Evolutionary conservation across 1,140 invertebrate genomes (phyloP).

Genomic region (Drosophila malerkotliana): DNA sequence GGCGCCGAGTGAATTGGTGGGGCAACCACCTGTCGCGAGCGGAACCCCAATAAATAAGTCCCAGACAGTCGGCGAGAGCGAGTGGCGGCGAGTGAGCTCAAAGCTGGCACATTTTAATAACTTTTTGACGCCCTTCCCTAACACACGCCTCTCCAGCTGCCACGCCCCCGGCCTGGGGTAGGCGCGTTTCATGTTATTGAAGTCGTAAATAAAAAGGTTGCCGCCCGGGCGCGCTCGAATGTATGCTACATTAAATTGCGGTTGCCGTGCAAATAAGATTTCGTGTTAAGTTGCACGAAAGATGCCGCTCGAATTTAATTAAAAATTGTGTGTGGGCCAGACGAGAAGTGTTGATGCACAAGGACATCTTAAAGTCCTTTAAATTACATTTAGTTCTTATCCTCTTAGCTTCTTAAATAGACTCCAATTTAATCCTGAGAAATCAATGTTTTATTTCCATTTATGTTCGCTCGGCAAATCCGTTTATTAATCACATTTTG

Average conservation of each 20-base stretch:
- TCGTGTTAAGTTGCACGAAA: conserved; percentile 70
- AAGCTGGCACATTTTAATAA: conserved; percentile 75
- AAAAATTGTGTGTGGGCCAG: conserved; percentile 42
- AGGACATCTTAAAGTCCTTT: background rate
- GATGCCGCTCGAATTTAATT: conserved; percentile 66
- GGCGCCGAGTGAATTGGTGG: conserved; percentile 28
- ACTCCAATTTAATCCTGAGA: background rate
- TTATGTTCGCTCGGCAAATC: background rate
- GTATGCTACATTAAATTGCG: conserved; percentile 78
- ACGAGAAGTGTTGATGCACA: conserved; percentile 4
- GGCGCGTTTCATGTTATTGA: conserved; percentile 68
- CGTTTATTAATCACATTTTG: conserved; percentile 19
- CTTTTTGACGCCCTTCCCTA: conserved; percentile 52
- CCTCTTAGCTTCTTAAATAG: background rate
- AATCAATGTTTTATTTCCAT: background rate
- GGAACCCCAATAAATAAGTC: conserved; percentile 57
- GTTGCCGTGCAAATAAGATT: conserved; percentile 74
- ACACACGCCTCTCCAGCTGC: conserved; percentile 4
- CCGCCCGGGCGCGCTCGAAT: conserved; percentile 43
- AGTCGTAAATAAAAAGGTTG: conserved; percentile 77
- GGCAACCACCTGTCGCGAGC: conserved; percentile 76
- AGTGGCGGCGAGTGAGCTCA: conserved; percentile 29
- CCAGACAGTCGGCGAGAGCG: conserved; percentile 35
- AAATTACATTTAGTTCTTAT: no score
- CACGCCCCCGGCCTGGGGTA: conserved; percentile 33